Percentiles rank a stretch among this genome's conserved stretches.
phyloP scores from a whole-genome alignment of 2,797 vertebrate genomes.

The Sebastolobus altivelis region DNA sequence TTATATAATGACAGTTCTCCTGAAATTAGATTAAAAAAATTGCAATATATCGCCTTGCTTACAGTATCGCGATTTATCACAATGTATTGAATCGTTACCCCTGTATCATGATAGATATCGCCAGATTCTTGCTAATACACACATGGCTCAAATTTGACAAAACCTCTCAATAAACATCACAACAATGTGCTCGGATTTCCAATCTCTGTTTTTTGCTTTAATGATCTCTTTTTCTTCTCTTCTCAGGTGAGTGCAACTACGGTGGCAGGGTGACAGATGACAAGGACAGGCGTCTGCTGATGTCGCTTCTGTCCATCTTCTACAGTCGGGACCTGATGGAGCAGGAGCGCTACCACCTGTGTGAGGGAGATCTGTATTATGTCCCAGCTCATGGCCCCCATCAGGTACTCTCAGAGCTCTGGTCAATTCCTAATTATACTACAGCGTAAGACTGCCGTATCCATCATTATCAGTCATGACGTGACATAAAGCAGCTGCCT shows the following conservation, averaged over 20 bases:
- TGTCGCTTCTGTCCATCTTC: slow-evolving; percentile 92
- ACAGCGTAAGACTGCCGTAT: neutral
- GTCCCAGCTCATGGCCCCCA: slow-evolving; percentile 88
- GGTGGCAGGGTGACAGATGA: slow-evolving; percentile 97
- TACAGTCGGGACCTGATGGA: slow-evolving; percentile 89
- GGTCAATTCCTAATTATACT: slow-evolving; percentile 7
- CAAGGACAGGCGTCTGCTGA: slow-evolving; percentile 93
- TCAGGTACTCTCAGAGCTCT: slow-evolving; percentile 84
- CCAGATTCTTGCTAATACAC: too few species aligned
- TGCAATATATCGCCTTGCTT: too few species aligned
- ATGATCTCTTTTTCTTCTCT: neutral
- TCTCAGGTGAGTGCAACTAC: slow-evolving; percentile 95
- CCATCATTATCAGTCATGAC: slow-evolving; percentile 14
- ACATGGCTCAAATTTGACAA: neutral
- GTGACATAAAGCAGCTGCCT: neutral
- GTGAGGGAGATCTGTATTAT: slow-evolving; percentile 87
- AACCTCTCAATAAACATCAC: neutral
- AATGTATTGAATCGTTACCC: too few species aligned
- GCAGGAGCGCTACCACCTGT: slow-evolving; percentile 86
- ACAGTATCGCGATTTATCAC: too few species aligned
- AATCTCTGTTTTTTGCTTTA: neutral
- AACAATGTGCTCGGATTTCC: neutral
- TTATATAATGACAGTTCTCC: too few species aligned
- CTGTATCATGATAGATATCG: too few species aligned
- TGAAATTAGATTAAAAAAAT: too few species aligned